Conservation (phyloP, 2,113 vertebrate genomes). For the Vimba vimba region DNA sequence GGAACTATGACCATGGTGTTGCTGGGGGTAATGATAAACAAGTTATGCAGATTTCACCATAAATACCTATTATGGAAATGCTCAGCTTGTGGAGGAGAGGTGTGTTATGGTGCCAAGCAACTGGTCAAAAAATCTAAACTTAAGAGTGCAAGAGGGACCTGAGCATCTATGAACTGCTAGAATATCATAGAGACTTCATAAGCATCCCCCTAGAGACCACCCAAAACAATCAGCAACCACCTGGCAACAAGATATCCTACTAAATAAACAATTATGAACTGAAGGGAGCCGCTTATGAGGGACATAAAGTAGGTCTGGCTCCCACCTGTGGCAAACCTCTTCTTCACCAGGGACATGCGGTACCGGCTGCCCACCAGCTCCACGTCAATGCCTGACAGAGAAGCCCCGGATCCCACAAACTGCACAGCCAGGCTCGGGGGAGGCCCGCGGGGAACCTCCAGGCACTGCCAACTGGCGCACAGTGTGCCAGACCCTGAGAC, state of each 20-base stretch:
- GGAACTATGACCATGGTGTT: no score
- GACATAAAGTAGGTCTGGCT: not conserved
- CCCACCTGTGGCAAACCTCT: conserved; percentile 92
- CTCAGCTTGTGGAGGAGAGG: not conserved
- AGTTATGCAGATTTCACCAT: not conserved
- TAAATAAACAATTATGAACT: not conserved
- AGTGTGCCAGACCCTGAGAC: conserved; percentile 81
- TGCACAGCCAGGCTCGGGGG: conserved; percentile 88
- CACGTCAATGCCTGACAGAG: conserved; percentile 86
- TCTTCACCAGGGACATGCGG: conserved; percentile 95
- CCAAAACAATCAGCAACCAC: not conserved
- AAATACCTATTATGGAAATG: not conserved
- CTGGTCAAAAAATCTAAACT: not conserved
- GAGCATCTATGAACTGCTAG: not conserved
- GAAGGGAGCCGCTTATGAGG: not conserved
- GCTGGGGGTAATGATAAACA: not conserved
- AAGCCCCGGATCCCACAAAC: conserved; percentile 91
- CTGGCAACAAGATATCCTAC: not conserved
- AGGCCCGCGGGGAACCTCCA: conserved; percentile 80
- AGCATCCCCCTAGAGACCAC: not conserved
- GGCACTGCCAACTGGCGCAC: conserved; percentile 90
- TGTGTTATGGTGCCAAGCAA: not conserved
- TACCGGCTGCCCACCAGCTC: conserved; percentile 89
- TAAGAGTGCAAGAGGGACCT: not conserved
- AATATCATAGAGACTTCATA: not conserved